These are phyloP conservation scores for Epinephelus malabaricus DNA, from an alignment of 2,797 vertebrate species.

Conservation along the genomic window DNA sequence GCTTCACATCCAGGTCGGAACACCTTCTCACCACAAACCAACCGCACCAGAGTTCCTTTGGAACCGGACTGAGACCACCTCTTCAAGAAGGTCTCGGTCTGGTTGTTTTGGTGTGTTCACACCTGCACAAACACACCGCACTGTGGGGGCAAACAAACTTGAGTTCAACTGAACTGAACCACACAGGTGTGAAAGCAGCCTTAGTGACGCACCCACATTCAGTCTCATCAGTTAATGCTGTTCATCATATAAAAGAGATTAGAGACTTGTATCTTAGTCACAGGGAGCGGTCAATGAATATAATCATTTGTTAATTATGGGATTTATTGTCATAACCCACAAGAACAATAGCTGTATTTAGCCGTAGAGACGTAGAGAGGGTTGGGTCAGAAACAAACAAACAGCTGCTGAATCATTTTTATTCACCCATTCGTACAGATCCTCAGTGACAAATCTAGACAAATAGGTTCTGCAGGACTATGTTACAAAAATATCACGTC, in stretches of 20 bases:
- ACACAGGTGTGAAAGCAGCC: background rate
- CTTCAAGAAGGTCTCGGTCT: too few relatives aligned
- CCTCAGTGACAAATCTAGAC: slow-evolving; percentile 45
- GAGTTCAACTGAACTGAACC: too few relatives aligned
- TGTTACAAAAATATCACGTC: slow-evolving; percentile 72
- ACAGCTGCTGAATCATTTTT: slow-evolving; percentile 44
- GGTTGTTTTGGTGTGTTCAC: too few relatives aligned
- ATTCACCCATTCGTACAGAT: slow-evolving; percentile 59
- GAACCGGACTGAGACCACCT: too few relatives aligned
- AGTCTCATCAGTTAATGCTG: background rate
- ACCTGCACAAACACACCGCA: too few relatives aligned
- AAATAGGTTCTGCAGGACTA: slow-evolving; percentile 46
- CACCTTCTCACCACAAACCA: too few relatives aligned
- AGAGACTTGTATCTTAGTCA: background rate
- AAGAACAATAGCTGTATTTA: background rate
- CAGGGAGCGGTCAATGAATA: background rate
- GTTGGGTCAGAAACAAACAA: slow-evolving; percentile 18
- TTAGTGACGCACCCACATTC: too few relatives aligned
- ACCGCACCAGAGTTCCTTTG: too few relatives aligned
- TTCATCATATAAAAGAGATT: background rate
- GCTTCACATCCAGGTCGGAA: too few relatives aligned
- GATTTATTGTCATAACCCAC: background rate
- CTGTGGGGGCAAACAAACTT: too few relatives aligned
- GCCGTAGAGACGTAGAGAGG: background rate
- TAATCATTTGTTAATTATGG: background rate